These are phyloP conservation scores for Prorops nasuta DNA, from an alignment of 1,140 invertebrate species.

Conservation along the genomic window DNA sequence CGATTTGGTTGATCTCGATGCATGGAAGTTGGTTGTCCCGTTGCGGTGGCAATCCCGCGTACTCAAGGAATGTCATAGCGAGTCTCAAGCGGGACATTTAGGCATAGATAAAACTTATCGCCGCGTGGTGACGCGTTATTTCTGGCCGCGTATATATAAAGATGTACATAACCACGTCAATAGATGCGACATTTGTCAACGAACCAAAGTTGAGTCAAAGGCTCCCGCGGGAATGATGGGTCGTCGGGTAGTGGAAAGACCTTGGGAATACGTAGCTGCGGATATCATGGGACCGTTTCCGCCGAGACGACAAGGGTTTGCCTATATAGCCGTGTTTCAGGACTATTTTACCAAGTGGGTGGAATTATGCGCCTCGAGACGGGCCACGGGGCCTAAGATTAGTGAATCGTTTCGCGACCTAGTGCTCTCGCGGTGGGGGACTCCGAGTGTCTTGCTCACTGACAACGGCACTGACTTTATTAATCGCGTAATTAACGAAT, in stretches of 20 bases:
- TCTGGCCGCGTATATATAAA: constrained; percentile 13
- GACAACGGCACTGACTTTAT: constrained; percentile 16
- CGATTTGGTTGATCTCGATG: background rate
- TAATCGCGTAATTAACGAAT: background rate
- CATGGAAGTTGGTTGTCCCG: background rate
- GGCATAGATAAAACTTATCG: constrained; percentile 39
- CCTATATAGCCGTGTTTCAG: constrained; percentile 35
- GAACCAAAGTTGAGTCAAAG: constrained; percentile 24
- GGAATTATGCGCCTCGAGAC: constrained; percentile 4
- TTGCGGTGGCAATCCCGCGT: background rate
- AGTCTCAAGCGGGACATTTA: constrained; percentile 32
- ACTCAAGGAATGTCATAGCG: constrained; percentile 12
- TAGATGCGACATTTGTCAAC: constrained; percentile 17
- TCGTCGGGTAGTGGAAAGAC: constrained; percentile 13
- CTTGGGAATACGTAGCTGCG: constrained; percentile 25
- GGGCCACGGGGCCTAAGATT: constrained; percentile 3
- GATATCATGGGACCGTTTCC: constrained; percentile 41
- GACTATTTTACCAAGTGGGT: constrained; percentile 41
- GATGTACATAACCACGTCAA: constrained; percentile 25
- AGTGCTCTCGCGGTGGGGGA: background rate
- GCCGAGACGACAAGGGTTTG: constrained; percentile 21
- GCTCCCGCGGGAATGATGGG: constrained; percentile 28
- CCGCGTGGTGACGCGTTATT: constrained; percentile 5
- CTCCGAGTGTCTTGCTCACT: background rate
- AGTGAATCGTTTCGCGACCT: background rate